These are phyloP conservation scores for Carettochelys insculpta DNA, from an alignment of 2,113 vertebrate species.

Conservation along the genomic window DNA sequence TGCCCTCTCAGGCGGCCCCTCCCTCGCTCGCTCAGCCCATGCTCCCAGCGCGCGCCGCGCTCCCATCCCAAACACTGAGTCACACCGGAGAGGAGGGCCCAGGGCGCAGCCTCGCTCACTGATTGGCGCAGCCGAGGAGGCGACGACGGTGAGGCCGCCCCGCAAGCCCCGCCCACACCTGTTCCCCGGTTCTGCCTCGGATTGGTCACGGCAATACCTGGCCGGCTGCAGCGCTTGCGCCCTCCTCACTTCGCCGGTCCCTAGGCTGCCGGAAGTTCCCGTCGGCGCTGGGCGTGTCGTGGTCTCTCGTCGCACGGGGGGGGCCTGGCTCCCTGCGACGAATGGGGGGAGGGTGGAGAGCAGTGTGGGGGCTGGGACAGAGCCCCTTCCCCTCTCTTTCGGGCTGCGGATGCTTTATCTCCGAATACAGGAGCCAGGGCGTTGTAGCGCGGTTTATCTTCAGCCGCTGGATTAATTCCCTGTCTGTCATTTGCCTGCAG, in stretches of 20 bases:
- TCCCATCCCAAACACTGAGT: neutral
- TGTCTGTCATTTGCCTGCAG: too few relatives aligned
- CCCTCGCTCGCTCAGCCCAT: slow-evolving; percentile 9
- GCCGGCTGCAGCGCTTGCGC: too few relatives aligned
- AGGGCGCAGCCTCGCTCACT: neutral
- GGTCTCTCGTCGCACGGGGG: accelerated
- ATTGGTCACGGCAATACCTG: slow-evolving; percentile 35
- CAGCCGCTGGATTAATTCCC: too few relatives aligned
- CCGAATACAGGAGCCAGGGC: neutral
- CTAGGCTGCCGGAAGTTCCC: slow-evolving; percentile 26
- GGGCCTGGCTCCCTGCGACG: too few relatives aligned
- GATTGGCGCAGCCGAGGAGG: slow-evolving; percentile 19
- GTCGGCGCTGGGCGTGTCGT: neutral
- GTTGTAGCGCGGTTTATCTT: too few relatives aligned
- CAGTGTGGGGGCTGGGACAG: too few relatives aligned
- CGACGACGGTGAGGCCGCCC: neutral
- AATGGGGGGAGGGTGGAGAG: neutral
- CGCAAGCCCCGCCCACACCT: slow-evolving; percentile 32
- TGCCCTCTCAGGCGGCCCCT: slow-evolving; percentile 23
- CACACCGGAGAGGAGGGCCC: neutral
- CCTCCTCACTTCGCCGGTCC: too few relatives aligned
- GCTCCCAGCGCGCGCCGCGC: neutral
- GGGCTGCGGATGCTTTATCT: too few relatives aligned
- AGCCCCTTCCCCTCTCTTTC: too few relatives aligned
- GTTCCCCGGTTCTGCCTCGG: neutral